Percentiles rank a stretch among this genome's conserved stretches.
Evolutionary conservation across 2,113 vertebrate species (phyloP).

Genomic region (Colinus virginianus): DNA sequence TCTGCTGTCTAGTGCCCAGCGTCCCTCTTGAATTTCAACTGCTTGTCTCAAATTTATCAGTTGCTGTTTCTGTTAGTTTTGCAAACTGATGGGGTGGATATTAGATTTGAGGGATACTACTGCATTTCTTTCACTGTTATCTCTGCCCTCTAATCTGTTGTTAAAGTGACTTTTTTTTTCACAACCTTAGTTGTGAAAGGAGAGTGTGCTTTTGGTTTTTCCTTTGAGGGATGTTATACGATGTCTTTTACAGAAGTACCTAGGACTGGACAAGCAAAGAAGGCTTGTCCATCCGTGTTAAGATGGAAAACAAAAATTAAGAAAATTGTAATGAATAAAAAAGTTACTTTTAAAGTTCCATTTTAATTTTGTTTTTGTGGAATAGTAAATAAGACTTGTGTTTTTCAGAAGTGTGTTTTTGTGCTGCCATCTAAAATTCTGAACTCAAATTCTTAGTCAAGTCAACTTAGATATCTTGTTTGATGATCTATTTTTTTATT

Average conservation of each 20-base stretch:
- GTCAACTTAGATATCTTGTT: background rate
- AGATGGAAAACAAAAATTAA: background rate
- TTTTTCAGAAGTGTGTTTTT: background rate
- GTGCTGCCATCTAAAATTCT: background rate
- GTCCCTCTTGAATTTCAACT: background rate
- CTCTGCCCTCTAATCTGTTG: background rate
- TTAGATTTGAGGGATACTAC: background rate
- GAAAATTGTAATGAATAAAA: background rate
- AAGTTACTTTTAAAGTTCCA: background rate
- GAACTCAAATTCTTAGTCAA: background rate
- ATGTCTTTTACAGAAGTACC: background rate
- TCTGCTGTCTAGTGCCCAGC: background rate
- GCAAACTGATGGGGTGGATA: background rate
- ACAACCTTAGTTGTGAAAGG: background rate
- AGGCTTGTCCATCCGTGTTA: background rate
- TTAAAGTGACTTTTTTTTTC: background rate
- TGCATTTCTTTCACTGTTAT: background rate
- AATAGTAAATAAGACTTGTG: background rate
- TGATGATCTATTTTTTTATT: background rate
- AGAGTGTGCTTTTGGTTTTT: background rate
- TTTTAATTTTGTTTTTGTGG: background rate
- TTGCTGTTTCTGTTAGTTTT: background rate
- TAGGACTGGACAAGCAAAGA: background rate
- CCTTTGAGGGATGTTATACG: background rate
- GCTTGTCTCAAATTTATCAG: background rate